Conservation (phyloP, 2,888 invertebrate species). For the Tholera decimalis region DNA sequence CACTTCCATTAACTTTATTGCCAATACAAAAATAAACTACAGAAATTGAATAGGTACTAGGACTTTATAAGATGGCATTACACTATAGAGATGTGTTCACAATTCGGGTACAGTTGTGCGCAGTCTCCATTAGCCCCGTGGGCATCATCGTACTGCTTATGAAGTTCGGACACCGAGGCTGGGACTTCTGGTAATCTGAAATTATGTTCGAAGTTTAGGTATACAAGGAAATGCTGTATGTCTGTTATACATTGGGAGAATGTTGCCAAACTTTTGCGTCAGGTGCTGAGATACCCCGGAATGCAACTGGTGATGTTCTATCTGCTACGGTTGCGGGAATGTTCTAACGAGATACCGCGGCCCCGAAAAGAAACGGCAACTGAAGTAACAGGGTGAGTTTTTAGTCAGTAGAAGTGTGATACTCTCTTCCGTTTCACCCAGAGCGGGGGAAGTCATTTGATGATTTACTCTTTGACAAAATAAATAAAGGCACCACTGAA, state of each 20-base stretch:
- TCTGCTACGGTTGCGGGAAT: no score
- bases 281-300: neutral
- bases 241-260: slow-evolving; percentile 24
- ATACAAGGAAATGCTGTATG: slow-evolving; percentile 49
- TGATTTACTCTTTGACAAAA: no score
- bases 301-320: no score
- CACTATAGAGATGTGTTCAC: slow-evolving; percentile 53
- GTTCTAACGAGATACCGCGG: no score
- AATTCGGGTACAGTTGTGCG: slow-evolving; percentile 73
- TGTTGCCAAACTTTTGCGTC: slow-evolving; percentile 15
- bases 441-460: no score
- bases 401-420: no score
- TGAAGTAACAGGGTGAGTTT: no score
- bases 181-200: slow-evolving; percentile 87
- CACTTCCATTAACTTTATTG: slow-evolving; percentile 50
- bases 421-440: no score
- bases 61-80: slow-evolving; percentile 7
- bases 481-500: no score
- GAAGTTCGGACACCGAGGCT: slow-evolving; percentile 76
- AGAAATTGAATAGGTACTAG: slow-evolving; percentile 5
- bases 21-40: slow-evolving; percentile 34
- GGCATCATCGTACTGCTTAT: slow-evolving; percentile 87
- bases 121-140: slow-evolving; percentile 77
- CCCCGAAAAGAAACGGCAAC: no score
- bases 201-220: slow-evolving; percentile 67